Conservation (phyloP, 2,888 invertebrate genomes). For the Neria commutata region DNA sequence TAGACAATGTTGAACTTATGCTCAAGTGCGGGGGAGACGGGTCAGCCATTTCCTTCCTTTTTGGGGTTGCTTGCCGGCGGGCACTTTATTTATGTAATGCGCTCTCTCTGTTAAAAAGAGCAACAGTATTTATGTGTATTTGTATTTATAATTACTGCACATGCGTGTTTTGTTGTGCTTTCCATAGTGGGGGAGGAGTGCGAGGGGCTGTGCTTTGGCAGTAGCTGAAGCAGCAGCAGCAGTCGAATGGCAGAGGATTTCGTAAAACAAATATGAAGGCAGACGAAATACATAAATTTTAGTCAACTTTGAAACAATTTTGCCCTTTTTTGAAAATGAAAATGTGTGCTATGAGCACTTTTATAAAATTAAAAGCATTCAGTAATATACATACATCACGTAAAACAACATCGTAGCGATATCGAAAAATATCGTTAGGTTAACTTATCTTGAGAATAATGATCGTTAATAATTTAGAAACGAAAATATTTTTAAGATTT, state of each 20-base stretch:
- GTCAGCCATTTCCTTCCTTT: slow-evolving; percentile 14
- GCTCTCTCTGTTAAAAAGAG: slow-evolving; percentile 53
- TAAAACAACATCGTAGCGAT: too few relatives aligned
- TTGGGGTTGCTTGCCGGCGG: slow-evolving; percentile 29
- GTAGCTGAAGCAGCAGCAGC: not conserved
- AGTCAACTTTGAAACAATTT: slow-evolving; percentile 20
- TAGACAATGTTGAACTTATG: too few relatives aligned
- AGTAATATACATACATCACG: too few relatives aligned
- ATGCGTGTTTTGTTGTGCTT: slow-evolving; percentile 45
- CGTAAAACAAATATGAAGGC: slow-evolving; percentile 24
- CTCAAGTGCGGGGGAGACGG: slow-evolving; percentile 9
- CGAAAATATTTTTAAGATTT: too few relatives aligned
- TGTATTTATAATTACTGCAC: slow-evolving; percentile 60
- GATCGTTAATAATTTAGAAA: too few relatives aligned
- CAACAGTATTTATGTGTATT: slow-evolving; percentile 47
- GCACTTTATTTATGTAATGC: slow-evolving; percentile 54
- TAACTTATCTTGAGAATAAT: too few relatives aligned
- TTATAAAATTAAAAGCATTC: too few relatives aligned
- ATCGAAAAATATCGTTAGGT: too few relatives aligned
- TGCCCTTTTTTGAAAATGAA: slow-evolving; percentile 15
- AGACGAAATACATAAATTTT: slow-evolving; percentile 50
- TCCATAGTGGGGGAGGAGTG: slow-evolving; percentile 1
- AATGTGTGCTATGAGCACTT: too few relatives aligned
- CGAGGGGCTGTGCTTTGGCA: not conserved
- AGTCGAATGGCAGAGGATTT: too few relatives aligned